Conservation (phyloP, 2,113 vertebrate species). For the Daphoenositta chrysoptera region DNA sequence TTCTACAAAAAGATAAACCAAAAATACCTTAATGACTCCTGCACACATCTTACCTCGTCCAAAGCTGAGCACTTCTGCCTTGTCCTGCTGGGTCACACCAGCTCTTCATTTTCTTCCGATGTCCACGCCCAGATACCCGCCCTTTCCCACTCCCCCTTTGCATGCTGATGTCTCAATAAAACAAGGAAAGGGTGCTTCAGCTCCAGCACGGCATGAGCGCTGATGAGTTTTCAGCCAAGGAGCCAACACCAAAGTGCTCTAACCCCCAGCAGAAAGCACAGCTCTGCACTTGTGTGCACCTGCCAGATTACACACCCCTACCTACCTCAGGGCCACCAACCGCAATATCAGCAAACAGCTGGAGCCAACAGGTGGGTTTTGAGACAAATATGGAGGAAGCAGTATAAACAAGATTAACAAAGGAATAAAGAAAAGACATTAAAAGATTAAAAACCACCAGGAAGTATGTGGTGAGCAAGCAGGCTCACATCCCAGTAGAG, state of each 20-base stretch:
- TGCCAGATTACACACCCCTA: neutral
- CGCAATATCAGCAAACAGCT: neutral
- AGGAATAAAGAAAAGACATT: neutral
- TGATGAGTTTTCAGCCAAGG: neutral
- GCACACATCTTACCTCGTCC: neutral
- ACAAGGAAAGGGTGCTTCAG: accelerated
- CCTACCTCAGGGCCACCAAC: neutral
- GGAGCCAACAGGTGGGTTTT: neutral
- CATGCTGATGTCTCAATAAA: neutral
- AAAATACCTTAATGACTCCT: neutral
- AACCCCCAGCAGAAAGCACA: neutral
- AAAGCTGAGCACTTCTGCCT: neutral
- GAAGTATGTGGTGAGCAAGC: neutral
- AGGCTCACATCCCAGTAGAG: neutral
- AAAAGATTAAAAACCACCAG: neutral
- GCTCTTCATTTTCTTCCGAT: accelerated
- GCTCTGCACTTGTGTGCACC: neutral
- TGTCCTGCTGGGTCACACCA: accelerated
- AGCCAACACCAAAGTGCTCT: neutral
- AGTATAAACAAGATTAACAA: neutral
- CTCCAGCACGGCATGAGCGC: neutral
- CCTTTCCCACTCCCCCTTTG: neutral
- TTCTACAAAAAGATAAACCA: neutral
- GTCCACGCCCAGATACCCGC: accelerated
- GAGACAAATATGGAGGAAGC: neutral